Base-by-base conservation (phyloP, 2,113 vertebrate species). In the Pelvicachromis taeniatus region DNA sequence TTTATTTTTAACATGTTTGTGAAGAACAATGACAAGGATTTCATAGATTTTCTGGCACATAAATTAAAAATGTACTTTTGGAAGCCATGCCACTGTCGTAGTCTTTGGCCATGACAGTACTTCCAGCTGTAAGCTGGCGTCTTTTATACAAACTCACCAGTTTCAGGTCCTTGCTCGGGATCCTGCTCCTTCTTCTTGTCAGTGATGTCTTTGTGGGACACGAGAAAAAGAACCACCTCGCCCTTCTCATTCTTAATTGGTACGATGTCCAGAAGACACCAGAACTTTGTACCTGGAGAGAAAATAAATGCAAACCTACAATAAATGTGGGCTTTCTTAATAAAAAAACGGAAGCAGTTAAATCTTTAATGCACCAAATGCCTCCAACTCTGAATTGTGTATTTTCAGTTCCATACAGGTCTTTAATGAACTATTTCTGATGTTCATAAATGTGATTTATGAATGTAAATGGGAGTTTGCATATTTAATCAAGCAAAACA, bases 191-290 rank as follows among this genome's bases (percentile, higher is more conserved):
- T 97, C 95, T 97, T 98, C 93, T 96, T 96, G 82, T 97, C 97
- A 1, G 95, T 97, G 95, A 98, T 97, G 95, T 98, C 97, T 94
- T 98, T 98, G 89, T 97, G 97, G 83, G 97, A 98, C 79, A 97
- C 97, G 23, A 98, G 95, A 92, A 97, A 98, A 31, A 98, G 95
- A 56, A 97, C 97, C 91, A 98, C 97, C 58, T 98, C 97, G 1
- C 97, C 96, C 87, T 98, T 98, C 88, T 98, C 97, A 88, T 98
- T 98, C 88, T 98, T 98, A 85, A 98, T 98, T 70, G 97, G 97
- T 31, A 98, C 97, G 54, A 98, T 97, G 91, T 98, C 97, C 95
- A 98, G 94, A 70, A 98, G 96, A 95, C 97, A 98, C 97, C 97
- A 98, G 93, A 98, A 98, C 14, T 97, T 95, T 61, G 97, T 94